Conservation (phyloP, 2,797 vertebrate species). For the Macropodus opercularis region DNA sequence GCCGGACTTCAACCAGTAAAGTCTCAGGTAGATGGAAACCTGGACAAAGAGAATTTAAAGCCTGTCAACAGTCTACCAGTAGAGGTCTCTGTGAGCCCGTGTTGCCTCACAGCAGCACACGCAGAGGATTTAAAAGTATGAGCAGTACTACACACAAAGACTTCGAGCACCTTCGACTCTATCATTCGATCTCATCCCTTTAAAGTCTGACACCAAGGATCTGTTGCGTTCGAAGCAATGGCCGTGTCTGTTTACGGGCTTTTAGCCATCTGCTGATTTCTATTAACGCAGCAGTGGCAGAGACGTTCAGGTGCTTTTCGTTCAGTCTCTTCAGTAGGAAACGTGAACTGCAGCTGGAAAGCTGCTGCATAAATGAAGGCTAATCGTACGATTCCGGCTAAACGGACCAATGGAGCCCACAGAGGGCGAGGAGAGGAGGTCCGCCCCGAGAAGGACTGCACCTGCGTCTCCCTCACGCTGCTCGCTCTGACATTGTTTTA, state of each 20-base stretch:
- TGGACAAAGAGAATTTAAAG: too few relatives aligned
- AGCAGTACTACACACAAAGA: neutral
- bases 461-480: slow-evolving; percentile 63
- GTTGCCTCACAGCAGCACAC: neutral
- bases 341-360: slow-evolving; percentile 46
- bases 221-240: neutral
- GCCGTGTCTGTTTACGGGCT: neutral
- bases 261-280: slow-evolving; percentile 1
- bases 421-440: slow-evolving; percentile 32
- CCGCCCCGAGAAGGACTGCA: slow-evolving; percentile 56
- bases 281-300: neutral
- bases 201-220: neutral
- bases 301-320: slow-evolving; percentile 45
- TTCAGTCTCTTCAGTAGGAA: slow-evolving; percentile 3
- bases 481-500: slow-evolving; percentile 59
- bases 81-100: slow-evolving; percentile 66
- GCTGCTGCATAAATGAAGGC: neutral
- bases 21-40: neutral
- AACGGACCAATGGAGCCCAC: slow-evolving; percentile 18
- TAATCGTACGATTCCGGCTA: slow-evolving; percentile 9
- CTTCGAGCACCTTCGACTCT: neutral
- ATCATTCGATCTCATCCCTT: neutral
- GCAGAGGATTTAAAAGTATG: too few relatives aligned
- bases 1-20: neutral
- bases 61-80: slow-evolving; percentile 46